Conservation (phyloP, 2,797 vertebrate species). For the Pseudochaenichthys georgianus region DNA sequence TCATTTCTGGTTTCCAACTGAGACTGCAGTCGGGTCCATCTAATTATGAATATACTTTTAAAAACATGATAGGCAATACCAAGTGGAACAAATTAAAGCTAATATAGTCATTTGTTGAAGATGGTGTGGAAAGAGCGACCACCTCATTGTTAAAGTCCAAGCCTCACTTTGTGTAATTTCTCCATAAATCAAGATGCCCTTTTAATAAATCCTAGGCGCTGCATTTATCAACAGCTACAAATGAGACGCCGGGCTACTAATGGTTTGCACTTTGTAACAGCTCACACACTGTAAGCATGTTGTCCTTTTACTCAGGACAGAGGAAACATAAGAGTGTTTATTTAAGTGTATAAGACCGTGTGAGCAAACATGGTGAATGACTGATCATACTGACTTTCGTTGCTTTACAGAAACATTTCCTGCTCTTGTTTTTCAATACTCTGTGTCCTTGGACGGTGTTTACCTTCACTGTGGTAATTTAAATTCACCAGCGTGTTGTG, state of each 20-base stretch:
- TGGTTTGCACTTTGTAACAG: constrained; percentile 15
- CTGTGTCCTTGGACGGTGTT: constrained; percentile 1
- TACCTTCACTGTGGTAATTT: background rate
- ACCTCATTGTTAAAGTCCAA: background rate
- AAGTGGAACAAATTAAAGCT: constrained; percentile 57
- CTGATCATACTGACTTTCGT: background rate
- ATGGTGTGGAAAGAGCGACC: no score
- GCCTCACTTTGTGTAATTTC: constrained; percentile 26
- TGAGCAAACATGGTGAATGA: constrained; percentile 14
- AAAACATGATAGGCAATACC: constrained; percentile 38
- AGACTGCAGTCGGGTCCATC: constrained; percentile 42
- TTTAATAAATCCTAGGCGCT: constrained; percentile 23
- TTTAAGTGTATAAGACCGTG: background rate
- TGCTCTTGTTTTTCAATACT: background rate
- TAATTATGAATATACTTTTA: constrained; percentile 43
- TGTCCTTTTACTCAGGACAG: background rate
- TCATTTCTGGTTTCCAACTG: constrained; percentile 36
- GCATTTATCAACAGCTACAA: constrained; percentile 16
- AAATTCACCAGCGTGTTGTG: constrained; percentile 26
- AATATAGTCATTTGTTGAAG: constrained; percentile 47
- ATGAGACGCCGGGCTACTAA: background rate
- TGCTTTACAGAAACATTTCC: constrained; percentile 13
- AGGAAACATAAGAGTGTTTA: constrained; percentile 1
- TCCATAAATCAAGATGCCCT: background rate
- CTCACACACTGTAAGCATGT: background rate